Base-by-base conservation (phyloP, 2,888 invertebrate species). In the Eulithis testata region DNA sequence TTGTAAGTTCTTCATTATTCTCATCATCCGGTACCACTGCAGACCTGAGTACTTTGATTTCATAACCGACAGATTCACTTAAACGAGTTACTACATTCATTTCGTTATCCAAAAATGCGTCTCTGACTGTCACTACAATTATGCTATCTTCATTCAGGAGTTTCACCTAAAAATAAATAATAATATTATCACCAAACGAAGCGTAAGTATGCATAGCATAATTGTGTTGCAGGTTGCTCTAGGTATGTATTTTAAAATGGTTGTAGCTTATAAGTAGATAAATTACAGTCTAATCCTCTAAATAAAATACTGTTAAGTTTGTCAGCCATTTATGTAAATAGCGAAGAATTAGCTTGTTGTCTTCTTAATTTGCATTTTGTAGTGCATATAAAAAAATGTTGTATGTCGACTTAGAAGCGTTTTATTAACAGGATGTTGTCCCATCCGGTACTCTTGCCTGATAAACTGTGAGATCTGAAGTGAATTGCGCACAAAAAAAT, bases 51-150 rank as follows among this genome's bases (percentile, higher is more conserved):
- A 84, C 75, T 75, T 86, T 90, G n/a, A 94, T 76, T 66, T 88
- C 84, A 70, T 91, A 89, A 12, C 87, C 88, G 4, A 93, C 77
- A 60, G 84, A 78, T 31, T 73, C 73, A 49, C 85, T 88, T 45
- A 94, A 66, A 55, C 81, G 73, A 43, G 73, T 65, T 57, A 94
- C 67, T 65, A 92, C 79, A 55, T 66, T 60, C 36, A 68, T 69
- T 76, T 91, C 87, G 63, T 92, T 85, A 70, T 93, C 90, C 67
- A 91, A 73, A 72, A 92, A 88, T 57, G 86, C 85, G 71, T 90
- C 77, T 75, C 77, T 78, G 27, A 94, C 72, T 14, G 88, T 90
- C 12, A 94, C 69, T 6, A 94, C 88, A 2, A 86, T 87, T 66
- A 94, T 90, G 68, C 93, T 85, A 63, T 82, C 79, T 47, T 80